Conservation (phyloP, 2,113 vertebrate genomes). For the Cettia cetti region DNA sequence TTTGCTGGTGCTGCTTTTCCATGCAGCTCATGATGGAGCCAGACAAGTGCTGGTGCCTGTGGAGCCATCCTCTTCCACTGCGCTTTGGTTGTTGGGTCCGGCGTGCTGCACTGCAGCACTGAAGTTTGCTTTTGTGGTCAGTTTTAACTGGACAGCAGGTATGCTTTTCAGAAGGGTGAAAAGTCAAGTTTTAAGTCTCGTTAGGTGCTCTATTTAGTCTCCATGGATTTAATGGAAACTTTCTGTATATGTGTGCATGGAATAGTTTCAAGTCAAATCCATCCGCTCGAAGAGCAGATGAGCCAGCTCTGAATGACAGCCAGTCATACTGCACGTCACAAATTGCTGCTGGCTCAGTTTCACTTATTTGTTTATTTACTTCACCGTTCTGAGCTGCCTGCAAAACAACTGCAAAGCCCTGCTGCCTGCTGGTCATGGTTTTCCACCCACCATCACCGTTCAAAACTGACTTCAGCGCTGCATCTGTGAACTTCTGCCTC, state of each 20-base stretch:
- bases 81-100: neutral
- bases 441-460: neutral
- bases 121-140: neutral
- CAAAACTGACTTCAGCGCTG: neutral
- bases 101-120: rapidly evolving
- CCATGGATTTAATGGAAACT: constrained; percentile 33
- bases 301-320: constrained; percentile 44
- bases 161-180: neutral
- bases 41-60: neutral
- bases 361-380: constrained; percentile 59
- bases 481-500: constrained; percentile 37
- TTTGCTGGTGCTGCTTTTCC: neutral
- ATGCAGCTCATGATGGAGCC: neutral
- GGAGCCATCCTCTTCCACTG: neutral
- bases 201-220: neutral
- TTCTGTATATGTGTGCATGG: neutral
- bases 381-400: neutral
- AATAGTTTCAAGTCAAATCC: neutral
- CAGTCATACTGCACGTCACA: constrained; percentile 19
- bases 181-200: neutral
- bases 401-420: constrained; percentile 44
- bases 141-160: neutral
- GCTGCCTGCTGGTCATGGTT: neutral
- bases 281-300: constrained; percentile 33
- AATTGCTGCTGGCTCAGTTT: constrained; percentile 44